Evolutionary conservation across 2,797 vertebrate species (phyloP).

Genomic region (Scomberomorus guttatus): DNA sequence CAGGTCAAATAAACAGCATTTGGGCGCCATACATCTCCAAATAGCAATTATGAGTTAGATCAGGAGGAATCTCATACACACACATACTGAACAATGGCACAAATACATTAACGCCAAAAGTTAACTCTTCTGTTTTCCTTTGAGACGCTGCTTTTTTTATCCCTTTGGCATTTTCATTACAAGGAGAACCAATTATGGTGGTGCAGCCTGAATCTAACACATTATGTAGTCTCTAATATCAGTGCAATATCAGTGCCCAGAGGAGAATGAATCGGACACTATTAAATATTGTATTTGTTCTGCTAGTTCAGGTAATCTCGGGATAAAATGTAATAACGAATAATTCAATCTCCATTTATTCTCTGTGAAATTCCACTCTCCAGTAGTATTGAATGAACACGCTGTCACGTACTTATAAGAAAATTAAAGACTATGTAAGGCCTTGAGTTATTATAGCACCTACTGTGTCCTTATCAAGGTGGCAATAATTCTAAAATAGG

Average conservation of each 20-base stretch:
- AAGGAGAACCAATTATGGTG: conserved; percentile 38
- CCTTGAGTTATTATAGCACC: conserved; percentile 35
- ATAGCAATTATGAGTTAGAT: conserved; percentile 13
- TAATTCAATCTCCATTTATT: conserved; percentile 66
- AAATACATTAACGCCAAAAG: not conserved
- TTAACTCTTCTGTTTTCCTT: conserved; percentile 13
- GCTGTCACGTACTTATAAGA: conserved; percentile 23
- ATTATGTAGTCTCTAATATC: conserved; percentile 53
- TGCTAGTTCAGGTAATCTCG: conserved; percentile 65
- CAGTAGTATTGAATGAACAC: conserved; percentile 29
- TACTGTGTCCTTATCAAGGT: conserved; percentile 32
- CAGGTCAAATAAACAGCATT: conserved; percentile 46
- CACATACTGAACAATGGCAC: conserved; percentile 1
- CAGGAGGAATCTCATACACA: not conserved
- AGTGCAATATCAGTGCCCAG: conserved; percentile 33
- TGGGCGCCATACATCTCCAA: conserved; percentile 24
- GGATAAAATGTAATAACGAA: conserved; percentile 60
- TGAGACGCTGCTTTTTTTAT: conserved; percentile 17
- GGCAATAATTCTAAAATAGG: conserved; percentile 34
- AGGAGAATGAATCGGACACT: conserved; percentile 59
- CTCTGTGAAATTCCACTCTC: conserved; percentile 52
- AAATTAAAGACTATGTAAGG: conserved; percentile 50
- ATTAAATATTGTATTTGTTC: conserved; percentile 71
- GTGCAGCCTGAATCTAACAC: conserved; percentile 37
- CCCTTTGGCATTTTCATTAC: conserved; percentile 38